Conservation (phyloP, 2,797 vertebrate species). For the Gymnopithys bicolor region DNA sequence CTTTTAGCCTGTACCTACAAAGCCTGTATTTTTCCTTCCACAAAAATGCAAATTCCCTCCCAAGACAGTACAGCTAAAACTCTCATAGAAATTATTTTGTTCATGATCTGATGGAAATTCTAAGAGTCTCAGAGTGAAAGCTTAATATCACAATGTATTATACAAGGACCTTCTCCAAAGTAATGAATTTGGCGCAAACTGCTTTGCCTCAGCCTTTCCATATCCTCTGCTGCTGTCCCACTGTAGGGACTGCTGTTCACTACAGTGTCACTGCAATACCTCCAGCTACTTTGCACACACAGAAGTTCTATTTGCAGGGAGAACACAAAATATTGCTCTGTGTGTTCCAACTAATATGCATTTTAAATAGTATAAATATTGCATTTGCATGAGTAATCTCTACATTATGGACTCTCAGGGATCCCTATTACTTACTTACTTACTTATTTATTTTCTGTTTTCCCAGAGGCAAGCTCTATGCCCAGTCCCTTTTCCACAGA, state of each 20-base stretch:
- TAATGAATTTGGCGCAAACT: neutral
- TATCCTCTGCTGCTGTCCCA: neutral
- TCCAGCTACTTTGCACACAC: neutral
- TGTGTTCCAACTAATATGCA: neutral
- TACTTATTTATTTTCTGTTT: neutral
- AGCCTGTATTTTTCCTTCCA: neutral
- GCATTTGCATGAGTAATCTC: neutral
- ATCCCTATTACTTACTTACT: neutral
- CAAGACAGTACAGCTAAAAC: neutral
- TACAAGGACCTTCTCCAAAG: neutral
- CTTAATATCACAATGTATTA: neutral
- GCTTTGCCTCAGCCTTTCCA: neutral
- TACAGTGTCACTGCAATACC: neutral
- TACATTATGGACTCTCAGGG: neutral
- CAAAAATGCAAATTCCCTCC: neutral
- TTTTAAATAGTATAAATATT: conserved; percentile 36
- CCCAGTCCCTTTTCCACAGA: neutral
- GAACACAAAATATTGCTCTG: neutral
- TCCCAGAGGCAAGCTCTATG: neutral
- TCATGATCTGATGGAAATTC: neutral
- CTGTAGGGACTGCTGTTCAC: neutral
- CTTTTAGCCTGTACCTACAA: neutral
- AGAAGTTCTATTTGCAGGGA: conserved; percentile 18
- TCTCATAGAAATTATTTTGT: neutral
- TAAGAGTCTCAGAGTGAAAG: neutral